phyloP scores from a whole-genome alignment of 53 echinoderm and acorn worm species.

The Echinarachnius parma region DNA sequence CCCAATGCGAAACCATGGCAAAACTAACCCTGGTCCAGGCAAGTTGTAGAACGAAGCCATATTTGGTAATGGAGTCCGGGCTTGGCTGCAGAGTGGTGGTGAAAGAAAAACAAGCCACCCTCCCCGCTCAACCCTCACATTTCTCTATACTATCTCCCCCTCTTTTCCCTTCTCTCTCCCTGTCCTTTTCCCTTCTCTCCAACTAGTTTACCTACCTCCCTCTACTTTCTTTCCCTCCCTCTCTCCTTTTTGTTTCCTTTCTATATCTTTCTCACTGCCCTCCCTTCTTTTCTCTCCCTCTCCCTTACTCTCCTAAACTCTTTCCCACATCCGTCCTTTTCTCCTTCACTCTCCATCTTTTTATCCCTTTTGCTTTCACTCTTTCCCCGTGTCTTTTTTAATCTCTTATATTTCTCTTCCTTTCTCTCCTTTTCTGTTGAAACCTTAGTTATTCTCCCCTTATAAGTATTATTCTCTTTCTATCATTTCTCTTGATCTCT shows the following conservation, averaged over 20 bases:
- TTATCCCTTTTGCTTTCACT: too few species aligned
- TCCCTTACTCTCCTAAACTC: background rate
- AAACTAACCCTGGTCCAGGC: background rate
- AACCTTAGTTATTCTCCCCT: too few species aligned
- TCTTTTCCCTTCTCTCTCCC: too few species aligned
- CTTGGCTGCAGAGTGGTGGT: background rate
- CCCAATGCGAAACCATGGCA: too few species aligned
- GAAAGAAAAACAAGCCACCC: background rate
- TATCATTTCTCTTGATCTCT: too few species aligned
- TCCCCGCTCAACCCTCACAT: background rate
- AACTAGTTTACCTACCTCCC: background rate
- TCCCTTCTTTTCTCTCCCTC: background rate
- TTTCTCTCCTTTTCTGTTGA: too few species aligned
- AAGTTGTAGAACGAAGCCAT: slow-evolving; percentile 29
- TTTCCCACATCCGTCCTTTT: too few species aligned
- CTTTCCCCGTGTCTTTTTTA: too few species aligned
- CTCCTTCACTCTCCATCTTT: too few species aligned
- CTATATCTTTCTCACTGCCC: background rate
- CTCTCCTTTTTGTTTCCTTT: background rate
- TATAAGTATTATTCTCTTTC: too few species aligned
- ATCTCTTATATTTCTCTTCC: too few species aligned
- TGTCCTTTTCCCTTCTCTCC: background rate
- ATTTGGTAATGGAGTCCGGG: slow-evolving; percentile 43
- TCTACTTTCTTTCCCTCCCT: slow-evolving; percentile 1
- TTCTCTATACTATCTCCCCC: background rate